These are phyloP conservation scores for Gymnocypris eckloni DNA, from an alignment of 2,797 vertebrate species.

Conservation along the genomic window DNA sequence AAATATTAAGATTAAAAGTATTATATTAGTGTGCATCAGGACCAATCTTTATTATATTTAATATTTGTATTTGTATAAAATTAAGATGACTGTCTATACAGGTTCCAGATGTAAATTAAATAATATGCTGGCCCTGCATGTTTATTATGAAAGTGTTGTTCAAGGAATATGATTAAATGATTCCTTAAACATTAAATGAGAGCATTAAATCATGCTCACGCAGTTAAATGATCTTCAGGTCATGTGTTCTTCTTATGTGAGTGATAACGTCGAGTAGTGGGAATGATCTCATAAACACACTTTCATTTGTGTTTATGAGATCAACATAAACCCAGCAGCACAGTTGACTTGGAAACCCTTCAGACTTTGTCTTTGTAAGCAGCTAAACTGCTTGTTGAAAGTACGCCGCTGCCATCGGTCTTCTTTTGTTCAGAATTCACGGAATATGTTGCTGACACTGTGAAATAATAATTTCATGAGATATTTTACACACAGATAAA, in stretches of 20 bases:
- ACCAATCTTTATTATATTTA: neutral
- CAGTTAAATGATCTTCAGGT: neutral
- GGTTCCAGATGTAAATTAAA: neutral
- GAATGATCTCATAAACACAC: too few relatives aligned
- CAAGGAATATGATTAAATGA: neutral
- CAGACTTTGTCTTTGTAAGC: neutral
- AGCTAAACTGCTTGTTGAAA: slow-evolving; percentile 19
- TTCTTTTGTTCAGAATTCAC: slow-evolving; percentile 17
- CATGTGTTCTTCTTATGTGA: neutral
- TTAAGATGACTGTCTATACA: neutral
- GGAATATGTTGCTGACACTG: slow-evolving; percentile 1
- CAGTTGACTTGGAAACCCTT: neutral
- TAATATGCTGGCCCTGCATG: accelerated
- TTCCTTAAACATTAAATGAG: neutral
- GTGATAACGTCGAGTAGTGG: neutral
- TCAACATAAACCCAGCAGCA: neutral
- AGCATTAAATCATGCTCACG: neutral
- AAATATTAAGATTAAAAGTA: too few relatives aligned
- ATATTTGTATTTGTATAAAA: neutral
- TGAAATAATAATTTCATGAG: slow-evolving; percentile 34
- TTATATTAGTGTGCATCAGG: too few relatives aligned
- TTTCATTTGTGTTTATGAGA: neutral
- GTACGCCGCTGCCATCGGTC: neutral
- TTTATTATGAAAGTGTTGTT: neutral
- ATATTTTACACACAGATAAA: slow-evolving; percentile 33